These are phyloP conservation scores for Lithosia quadra DNA, from an alignment of 2,888 invertebrate species.

Conservation along the genomic window DNA sequence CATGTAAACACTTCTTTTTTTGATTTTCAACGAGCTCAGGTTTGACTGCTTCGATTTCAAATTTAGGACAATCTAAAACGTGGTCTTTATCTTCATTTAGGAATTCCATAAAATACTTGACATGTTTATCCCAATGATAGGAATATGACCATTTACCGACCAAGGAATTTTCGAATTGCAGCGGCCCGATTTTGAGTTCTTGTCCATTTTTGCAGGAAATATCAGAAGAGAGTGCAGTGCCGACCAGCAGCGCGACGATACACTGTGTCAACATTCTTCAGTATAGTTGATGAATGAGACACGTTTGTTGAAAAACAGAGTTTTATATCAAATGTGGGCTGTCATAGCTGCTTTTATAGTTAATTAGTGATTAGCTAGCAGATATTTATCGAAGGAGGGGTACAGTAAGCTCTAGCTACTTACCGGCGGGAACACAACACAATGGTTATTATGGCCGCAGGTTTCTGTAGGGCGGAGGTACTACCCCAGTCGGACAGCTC, in stretches of 20 bases:
- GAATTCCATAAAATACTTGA: conserved; percentile 19
- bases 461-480: too few species aligned
- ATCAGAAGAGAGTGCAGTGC: conserved; percentile 13
- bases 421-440: too few species aligned
- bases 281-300: neutral
- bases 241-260: conserved; percentile 12
- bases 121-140: conserved; percentile 39
- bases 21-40: conserved; percentile 23
- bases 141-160: conserved; percentile 43
- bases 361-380: neutral
- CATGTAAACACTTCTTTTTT: conserved; percentile 25
- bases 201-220: conserved; percentile 30
- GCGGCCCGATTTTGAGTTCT: conserved; percentile 23
- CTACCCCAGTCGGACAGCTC: too few species aligned
- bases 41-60: conserved; percentile 20
- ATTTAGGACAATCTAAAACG: conserved; percentile 21
- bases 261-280: neutral
- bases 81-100: neutral
- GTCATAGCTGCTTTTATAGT: neutral
- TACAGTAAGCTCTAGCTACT: too few species aligned
- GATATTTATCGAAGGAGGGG: too few species aligned
- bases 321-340: neutral
- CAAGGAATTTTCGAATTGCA: conserved; percentile 21
- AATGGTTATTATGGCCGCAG: too few species aligned
- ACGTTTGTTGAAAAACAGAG: too few species aligned